Conservation (phyloP, 53 echinoderm and acorn worm species). For the Henricia sp. region DNA sequence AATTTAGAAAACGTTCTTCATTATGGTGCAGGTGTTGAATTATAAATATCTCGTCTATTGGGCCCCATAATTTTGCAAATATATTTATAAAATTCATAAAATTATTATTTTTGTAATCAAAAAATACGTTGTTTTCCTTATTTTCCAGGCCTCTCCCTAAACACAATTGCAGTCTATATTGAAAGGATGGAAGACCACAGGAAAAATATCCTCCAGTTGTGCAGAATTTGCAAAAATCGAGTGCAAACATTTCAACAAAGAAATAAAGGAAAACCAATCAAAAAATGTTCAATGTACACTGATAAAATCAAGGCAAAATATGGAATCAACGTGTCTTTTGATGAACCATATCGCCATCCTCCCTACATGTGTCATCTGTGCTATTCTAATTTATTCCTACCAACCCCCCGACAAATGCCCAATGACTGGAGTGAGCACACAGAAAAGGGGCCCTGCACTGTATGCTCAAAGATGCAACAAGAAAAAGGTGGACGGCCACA, state of each 20-base stretch:
- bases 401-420: not conserved
- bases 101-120: not conserved
- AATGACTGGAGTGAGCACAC: conserved; percentile 2
- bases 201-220: not conserved
- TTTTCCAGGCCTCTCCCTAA: not conserved
- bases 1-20: no score
- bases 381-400: not conserved
- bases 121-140: not conserved
- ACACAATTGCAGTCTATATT: not conserved
- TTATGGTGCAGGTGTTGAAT: not conserved
- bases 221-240: not conserved
- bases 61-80: not conserved
- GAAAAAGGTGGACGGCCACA: no score
- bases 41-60: not conserved
- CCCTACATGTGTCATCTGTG: conserved; percentile 11
- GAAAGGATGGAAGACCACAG: conserved; percentile 3
- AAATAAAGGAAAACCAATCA: not conserved
- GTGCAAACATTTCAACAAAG: no score
- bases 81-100: not conserved
- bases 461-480: not conserved
- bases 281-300: not conserved
- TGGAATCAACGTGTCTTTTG: not conserved
- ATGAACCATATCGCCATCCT: not conserved
- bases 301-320: conserved; percentile 8
- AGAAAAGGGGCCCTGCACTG: not conserved